Base-by-base conservation (phyloP, 2,888 invertebrate genomes). In the Coenonympha glycerion region DNA sequence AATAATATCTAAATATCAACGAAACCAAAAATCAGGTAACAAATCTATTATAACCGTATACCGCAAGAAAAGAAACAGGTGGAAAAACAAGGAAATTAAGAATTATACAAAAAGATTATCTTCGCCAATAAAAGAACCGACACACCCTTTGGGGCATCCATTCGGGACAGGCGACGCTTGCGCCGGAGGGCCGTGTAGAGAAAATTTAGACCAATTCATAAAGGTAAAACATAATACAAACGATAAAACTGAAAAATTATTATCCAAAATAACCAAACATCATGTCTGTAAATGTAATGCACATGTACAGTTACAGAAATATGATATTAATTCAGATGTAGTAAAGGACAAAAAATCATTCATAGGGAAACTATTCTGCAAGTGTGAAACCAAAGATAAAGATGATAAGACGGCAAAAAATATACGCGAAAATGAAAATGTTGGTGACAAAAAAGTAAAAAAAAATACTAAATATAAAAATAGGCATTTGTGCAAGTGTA, bases 161-260 rank as follows among this genome's bases (percentile, higher is more conserved):
- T n/a, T 45, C 30, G 51, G 44, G 8, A 54, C 34, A 6, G 54
- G 54, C 6, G 51, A 47, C 11, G n/a, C 37, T 21, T 54, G 49
- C 26, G 6, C 24, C 9, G 49, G 41, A 13, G 53, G 47, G 24
- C 49, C 47, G 3, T 53, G 49, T 42, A 30, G 9, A 28, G 36
- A 19, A 18, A 18, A 19, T 16, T n/a, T n/a, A n/a, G 21, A 21
- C n/a, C n/a, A 37, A 6, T 3, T 6, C 19, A n/a, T 11, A n/a
- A 37, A 19, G 21, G 3, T 9, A n/a, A n/a, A n/a, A n/a, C n/a
- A n/a, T n/a, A n/a, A n/a, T 21, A 11, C 8, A 22, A 26, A 13
- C 22, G 13, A 37, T 24, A 21, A 6, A 22, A 21, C 21, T 9
- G 22, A 6, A 9, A 39, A 21, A 22, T 22, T 24, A 9, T 22